Conservation (phyloP, 2,113 vertebrate species). For the Orycteropus afer region DNA sequence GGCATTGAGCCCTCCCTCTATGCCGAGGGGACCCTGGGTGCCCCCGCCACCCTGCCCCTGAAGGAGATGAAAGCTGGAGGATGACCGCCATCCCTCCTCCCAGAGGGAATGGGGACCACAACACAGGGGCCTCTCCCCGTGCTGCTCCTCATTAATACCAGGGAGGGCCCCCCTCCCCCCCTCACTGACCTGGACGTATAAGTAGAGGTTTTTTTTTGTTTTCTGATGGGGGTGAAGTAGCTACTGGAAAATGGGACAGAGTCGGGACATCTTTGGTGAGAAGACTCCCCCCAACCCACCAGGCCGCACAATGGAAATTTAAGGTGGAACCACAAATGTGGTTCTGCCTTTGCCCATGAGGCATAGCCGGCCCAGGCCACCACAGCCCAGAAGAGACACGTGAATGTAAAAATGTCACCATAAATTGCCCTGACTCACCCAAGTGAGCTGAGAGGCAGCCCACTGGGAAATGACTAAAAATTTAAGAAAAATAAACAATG, state of each 20-base stretch:
- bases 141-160: not conserved
- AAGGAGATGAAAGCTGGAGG: conserved; percentile 44
- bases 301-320: not conserved
- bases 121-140: not conserved
- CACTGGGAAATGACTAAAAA: conserved; percentile 53
- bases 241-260: conserved; percentile 9
- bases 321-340: not conserved
- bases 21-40: not conserved
- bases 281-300: conserved; percentile 40
- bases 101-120: not conserved
- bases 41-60: conserved; percentile 30
- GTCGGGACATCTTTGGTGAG: conserved; percentile 78
- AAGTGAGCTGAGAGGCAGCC: not conserved
- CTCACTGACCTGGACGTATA: not conserved
- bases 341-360: not conserved
- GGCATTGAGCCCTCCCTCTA: not conserved
- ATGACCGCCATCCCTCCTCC: not conserved
- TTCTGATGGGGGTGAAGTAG: not conserved
- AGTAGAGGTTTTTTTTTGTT: not conserved
- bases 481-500: not conserved
- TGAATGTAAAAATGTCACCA: not conserved
- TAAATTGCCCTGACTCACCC: not conserved
- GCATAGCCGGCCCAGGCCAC: not conserved
- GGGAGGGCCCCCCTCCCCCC: not conserved
- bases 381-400: not conserved